Evolutionary conservation across 2,113 vertebrate genomes (phyloP).

Genomic region (Todiramphus chloris): DNA sequence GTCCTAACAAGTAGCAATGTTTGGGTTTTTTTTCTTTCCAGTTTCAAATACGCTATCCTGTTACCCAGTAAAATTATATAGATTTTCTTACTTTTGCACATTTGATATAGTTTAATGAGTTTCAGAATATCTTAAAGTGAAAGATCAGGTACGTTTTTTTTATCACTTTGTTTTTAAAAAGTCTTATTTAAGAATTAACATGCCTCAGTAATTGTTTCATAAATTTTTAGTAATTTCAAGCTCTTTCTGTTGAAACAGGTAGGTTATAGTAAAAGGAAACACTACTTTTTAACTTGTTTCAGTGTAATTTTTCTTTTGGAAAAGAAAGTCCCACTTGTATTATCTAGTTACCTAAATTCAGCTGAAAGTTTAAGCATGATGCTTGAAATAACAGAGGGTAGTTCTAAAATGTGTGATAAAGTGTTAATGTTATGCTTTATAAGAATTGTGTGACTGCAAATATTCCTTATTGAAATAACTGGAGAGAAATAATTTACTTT

Average conservation of each 20-base stretch:
- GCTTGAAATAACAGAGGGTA: fast-evolving
- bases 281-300: neutral
- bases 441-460: neutral
- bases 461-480: neutral
- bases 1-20: neutral
- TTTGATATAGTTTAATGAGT: neutral
- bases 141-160: neutral
- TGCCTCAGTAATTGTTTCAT: neutral
- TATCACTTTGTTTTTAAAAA: neutral
- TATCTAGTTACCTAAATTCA: neutral
- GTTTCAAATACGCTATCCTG: neutral
- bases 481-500: neutral
- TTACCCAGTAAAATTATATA: neutral
- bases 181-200: neutral
- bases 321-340: neutral
- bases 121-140: neutral
- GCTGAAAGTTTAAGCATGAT: neutral
- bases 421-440: no score
- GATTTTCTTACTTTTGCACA: neutral
- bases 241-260: neutral
- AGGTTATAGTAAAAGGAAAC: neutral
- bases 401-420: neutral
- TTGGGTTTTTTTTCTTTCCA: neutral
- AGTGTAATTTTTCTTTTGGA: neutral
- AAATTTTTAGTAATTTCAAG: neutral